Conservation (phyloP, 2,113 vertebrate species). For the Syngnathus scovelli region DNA sequence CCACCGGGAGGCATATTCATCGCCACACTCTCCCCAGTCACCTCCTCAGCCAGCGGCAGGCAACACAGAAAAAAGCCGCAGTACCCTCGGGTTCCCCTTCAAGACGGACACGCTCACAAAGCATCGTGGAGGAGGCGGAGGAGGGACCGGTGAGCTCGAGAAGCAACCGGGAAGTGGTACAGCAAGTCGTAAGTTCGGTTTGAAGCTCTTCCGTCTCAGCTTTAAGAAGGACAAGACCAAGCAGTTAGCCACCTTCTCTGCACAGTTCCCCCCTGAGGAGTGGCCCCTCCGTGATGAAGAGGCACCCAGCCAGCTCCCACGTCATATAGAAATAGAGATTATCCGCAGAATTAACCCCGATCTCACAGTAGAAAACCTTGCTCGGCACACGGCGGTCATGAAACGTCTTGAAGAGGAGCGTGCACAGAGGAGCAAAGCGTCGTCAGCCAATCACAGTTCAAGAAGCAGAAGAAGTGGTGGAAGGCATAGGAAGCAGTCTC, state of each 20-base stretch:
- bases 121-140: constrained; percentile 68
- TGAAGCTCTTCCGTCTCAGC: constrained; percentile 93
- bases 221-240: constrained; percentile 98
- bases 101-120: constrained; percentile 90
- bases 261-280: constrained; percentile 96
- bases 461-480: constrained; percentile 87
- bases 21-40: constrained; percentile 73
- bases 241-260: constrained; percentile 92
- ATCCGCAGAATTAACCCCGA: constrained; percentile 97
- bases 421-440: constrained; percentile 87
- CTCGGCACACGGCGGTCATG: constrained; percentile 96
- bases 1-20: constrained; percentile 78
- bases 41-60: constrained; percentile 71
- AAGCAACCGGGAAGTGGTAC: constrained; percentile 74
- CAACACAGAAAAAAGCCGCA: constrained; percentile 88
- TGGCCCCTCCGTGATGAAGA: constrained; percentile 96
- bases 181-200: constrained; percentile 84
- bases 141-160: constrained; percentile 62
- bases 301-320: constrained; percentile 85
- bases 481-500: constrained; percentile 82
- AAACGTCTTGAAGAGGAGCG: constrained; percentile 97
- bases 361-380: constrained; percentile 94
- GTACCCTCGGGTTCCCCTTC: constrained; percentile 86
- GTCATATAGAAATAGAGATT: constrained; percentile 95
- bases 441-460: constrained; percentile 89